A percentile compares a stretch with the other conserved stretches of the same genome.
Conservation (phyloP, 2,113 vertebrate genomes). For the Cricetomys ansorgei region DNA sequence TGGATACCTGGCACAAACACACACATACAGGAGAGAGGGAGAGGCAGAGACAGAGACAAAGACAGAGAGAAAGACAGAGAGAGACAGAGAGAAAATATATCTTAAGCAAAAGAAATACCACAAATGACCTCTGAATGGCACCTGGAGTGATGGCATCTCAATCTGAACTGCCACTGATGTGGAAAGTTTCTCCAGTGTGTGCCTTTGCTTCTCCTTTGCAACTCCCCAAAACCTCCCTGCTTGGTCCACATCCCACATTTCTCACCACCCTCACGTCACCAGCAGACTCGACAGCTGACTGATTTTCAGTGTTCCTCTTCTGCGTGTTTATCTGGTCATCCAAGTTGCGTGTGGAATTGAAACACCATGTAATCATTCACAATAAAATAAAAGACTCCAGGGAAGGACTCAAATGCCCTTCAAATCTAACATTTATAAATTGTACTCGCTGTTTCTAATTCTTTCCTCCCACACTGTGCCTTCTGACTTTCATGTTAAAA, state of each 20-base stretch:
- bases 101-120: not conserved
- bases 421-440: not conserved
- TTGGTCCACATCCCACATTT: not conserved
- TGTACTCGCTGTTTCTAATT: not conserved
- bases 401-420: not conserved
- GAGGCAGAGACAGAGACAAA: not conserved
- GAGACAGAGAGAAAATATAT: not conserved
- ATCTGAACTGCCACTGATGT: not conserved
- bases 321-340: not conserved
- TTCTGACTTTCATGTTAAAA: not conserved
- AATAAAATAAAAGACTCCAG: constrained; percentile 7
- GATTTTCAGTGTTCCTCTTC: not conserved
- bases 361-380: not conserved
- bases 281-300: not conserved
- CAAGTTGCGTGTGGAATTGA: not conserved
- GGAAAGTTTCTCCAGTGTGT: not conserved
- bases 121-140: not conserved
- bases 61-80: not conserved
- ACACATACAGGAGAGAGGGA: no score
- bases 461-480: not conserved
- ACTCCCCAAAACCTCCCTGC: not conserved
- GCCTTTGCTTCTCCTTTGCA: no score
- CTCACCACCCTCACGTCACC: not conserved
- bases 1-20: not conserved
- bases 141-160: not conserved